Evolutionary conservation across 1,140 invertebrate genomes (phyloP).

Genomic region (Phymastichus coffea): DNA sequence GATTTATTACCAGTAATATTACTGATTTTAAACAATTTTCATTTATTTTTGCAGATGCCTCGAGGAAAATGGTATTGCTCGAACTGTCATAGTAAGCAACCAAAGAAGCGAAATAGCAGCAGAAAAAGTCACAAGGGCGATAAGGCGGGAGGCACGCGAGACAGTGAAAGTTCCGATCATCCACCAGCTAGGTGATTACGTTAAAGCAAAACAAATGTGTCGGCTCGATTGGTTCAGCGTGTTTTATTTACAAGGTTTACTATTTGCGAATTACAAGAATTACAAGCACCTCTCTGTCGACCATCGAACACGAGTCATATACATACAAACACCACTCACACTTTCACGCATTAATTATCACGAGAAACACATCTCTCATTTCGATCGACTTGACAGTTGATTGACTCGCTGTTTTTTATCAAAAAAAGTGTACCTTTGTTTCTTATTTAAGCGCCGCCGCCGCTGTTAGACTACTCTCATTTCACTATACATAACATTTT

Average conservation of each 20-base stretch:
- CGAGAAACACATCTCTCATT: not conserved
- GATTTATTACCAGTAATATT: too few relatives aligned
- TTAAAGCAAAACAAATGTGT: conserved; percentile 52
- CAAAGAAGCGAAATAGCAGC: conserved; percentile 68
- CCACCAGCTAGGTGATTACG: conserved; percentile 62
- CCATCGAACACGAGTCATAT: too few relatives aligned
- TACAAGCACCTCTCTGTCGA: conserved; percentile 14
- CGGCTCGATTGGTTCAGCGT: conserved; percentile 45
- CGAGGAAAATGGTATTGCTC: conserved; percentile 86
- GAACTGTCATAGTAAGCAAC: conserved; percentile 77
- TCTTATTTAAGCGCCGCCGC: too few relatives aligned
- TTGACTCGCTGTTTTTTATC: not conserved
- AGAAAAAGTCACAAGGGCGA: conserved; percentile 56
- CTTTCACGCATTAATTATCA: too few relatives aligned
- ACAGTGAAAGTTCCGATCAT: conserved; percentile 61
- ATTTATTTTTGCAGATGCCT: conserved; percentile 60
- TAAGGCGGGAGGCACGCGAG: conserved; percentile 46
- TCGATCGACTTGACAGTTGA: too few relatives aligned
- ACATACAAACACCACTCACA: conserved; percentile 7
- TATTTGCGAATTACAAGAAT: conserved; percentile 26
- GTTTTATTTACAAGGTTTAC: conserved; percentile 34
- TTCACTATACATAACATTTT: too few relatives aligned
- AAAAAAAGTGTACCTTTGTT: too few relatives aligned
- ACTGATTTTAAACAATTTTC: not conserved
- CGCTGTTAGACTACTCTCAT: too few relatives aligned